Evolutionary conservation across 2,113 vertebrate species (phyloP).

Genomic region (Morone chrysops): DNA sequence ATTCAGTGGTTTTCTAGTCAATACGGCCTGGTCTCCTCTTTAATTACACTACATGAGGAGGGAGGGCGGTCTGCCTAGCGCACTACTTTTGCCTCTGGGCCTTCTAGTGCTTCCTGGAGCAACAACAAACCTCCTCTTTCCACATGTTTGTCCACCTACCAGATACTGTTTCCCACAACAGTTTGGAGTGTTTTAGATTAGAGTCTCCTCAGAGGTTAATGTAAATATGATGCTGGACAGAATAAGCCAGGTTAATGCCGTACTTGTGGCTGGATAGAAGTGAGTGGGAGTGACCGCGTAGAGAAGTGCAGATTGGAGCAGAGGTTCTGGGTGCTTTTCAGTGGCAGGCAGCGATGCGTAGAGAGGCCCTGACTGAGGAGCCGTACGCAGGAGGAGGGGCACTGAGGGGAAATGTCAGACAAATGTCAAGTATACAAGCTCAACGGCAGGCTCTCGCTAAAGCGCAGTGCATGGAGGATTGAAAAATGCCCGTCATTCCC

Average conservation of each 20-base stretch:
- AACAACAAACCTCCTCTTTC: slow-evolving; percentile 53
- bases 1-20: slow-evolving; percentile 84
- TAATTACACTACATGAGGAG: slow-evolving; percentile 83
- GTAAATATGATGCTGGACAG: slow-evolving; percentile 13
- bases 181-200: slow-evolving; percentile 19
- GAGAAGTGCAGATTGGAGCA: slow-evolving; percentile 54
- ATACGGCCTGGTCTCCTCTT: slow-evolving; percentile 82
- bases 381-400: slow-evolving; percentile 48
- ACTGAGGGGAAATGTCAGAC: slow-evolving; percentile 83
- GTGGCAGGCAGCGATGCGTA: slow-evolving; percentile 54
- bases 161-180: slow-evolving; percentile 42
- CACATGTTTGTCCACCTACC: slow-evolving; percentile 56
- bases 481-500: slow-evolving; percentile 40
- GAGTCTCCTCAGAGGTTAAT: neutral
- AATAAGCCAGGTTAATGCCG: slow-evolving; percentile 46
- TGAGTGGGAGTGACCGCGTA: slow-evolving; percentile 52
- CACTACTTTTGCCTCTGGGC: slow-evolving; percentile 69
- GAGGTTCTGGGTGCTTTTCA: slow-evolving; percentile 63
- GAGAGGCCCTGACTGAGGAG: slow-evolving; percentile 62
- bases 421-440: slow-evolving; percentile 87
- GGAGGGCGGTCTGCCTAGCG: slow-evolving; percentile 74
- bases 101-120: slow-evolving; percentile 50
- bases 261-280: slow-evolving; percentile 28
- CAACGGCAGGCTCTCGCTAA: slow-evolving; percentile 56
- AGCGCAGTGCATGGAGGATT: slow-evolving; percentile 31